These are phyloP conservation scores for Dolomedes plantarius DNA, from an alignment of 2,888 invertebrate genomes.

Conservation along the genomic window DNA sequence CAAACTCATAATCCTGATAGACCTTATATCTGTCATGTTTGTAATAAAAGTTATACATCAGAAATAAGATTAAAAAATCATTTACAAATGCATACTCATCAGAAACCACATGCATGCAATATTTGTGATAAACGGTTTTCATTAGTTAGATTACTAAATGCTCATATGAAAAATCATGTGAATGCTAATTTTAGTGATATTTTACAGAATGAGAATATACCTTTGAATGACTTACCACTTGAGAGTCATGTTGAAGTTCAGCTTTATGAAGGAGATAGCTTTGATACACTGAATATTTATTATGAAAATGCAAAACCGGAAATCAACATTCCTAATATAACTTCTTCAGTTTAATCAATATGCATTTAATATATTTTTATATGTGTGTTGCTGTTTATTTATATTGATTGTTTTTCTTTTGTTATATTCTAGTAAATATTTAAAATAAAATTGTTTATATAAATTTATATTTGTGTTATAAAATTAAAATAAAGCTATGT, in stretches of 20 bases:
- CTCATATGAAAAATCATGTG: not conserved
- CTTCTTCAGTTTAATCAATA: no score
- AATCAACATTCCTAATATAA: no score
- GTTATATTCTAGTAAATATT: no score
- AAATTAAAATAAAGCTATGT: no score
- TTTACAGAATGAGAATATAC: not conserved
- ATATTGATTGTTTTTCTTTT: no score
- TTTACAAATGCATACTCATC: constrained; percentile 5
- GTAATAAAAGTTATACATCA: constrained; percentile 19
- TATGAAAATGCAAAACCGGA: not conserved
- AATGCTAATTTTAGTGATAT: not conserved
- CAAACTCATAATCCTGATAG: not conserved
- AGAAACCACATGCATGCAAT: not conserved
- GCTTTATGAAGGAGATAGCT: constrained; percentile 1
- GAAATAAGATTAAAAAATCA: constrained; percentile 15
- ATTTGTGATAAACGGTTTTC: constrained; percentile 4
- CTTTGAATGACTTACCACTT: not conserved
- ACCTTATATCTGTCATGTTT: not conserved
- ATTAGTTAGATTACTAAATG: not conserved
- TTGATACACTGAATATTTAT: not conserved
- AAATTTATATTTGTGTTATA: no score
- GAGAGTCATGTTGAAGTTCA: constrained; percentile 20
- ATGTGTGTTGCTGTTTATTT: no score
- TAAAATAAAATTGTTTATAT: no score
- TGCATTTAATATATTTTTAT: no score